Evolutionary conservation across 2,113 vertebrate species (phyloP), one percentile per base, ranked within the genome.

Genomic region (Macquaria australasica): DNA sequence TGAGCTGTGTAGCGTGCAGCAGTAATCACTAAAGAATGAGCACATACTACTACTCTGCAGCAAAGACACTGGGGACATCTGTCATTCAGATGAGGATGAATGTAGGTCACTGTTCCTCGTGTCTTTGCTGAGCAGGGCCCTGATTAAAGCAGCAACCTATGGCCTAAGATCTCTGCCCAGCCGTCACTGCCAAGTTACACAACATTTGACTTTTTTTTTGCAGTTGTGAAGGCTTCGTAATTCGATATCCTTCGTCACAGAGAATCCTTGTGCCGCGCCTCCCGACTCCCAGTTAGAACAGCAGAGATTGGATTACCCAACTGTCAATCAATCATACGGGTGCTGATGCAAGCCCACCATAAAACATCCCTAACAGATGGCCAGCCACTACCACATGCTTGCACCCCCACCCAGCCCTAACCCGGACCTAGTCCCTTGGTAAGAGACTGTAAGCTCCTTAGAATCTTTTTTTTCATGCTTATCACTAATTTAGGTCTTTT

Each of bases 371-470:
- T 90, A 90, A 93, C 96, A 96, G 95, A 96, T 96, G 95, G 95
- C 91, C 84, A 75, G 80, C 77, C 80, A 68, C 79, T 67, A 81
- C 87, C 90, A 89, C 91, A 85, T 81, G 72, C 83, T 8, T 73
- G 68, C 89, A 76, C 89, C 90, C 93, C 93, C 94, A 72, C 86
- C 87, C 84, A 58, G 74, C 50, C 56, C 83, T 70, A 62, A 59
- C 89, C 58, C 28, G 79, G 75, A 84, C 66, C 89, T 88, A 87
- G 91, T 87, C 88, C 77, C 83, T 84, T 79, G 48, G 87, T 88
- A 92, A 92, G 85, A 94, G 89, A 86, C 92, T 86, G 39, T 96
- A 96, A 96, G 94, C 94, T 94, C 80, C 93, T 96, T 95, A 95
- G 83, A 89, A 39, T 39, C 6, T 53, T 89, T 88, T 78, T 94